phyloP scores from a whole-genome alignment of 2,113 vertebrate species.

The Trematocara variabile region DNA sequence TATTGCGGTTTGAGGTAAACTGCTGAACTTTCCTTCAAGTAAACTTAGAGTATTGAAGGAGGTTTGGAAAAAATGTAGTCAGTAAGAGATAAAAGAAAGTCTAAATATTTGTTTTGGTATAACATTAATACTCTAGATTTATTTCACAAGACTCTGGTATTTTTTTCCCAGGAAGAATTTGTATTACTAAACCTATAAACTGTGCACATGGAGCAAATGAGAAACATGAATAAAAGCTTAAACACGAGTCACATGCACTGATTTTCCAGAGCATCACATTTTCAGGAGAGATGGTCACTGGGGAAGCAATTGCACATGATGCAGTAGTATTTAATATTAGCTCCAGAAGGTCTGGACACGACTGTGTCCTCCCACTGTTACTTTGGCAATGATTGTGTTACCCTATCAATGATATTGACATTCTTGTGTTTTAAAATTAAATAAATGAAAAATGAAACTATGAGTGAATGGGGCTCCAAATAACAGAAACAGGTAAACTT shows the following conservation, averaged over 20 bases:
- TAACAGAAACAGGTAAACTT: not conserved
- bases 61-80: not conserved
- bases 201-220: not conserved
- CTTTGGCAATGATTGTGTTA: not conserved
- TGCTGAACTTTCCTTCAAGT: not conserved
- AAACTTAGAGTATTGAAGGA: not conserved
- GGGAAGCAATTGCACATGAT: not conserved
- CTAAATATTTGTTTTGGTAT: not conserved
- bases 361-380: not conserved
- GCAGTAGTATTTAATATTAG: not conserved
- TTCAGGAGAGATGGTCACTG: not conserved
- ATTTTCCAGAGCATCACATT: not conserved
- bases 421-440: not conserved
- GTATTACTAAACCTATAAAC: not conserved
- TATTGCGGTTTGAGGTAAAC: not conserved
- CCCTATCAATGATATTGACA: accelerated
- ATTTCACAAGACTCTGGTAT: not conserved
- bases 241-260: not conserved
- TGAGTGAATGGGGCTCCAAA: not conserved
- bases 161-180: not conserved
- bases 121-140: not conserved
- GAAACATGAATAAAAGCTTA: not conserved
- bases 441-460: not conserved
- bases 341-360: not conserved
- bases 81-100: not conserved